Evolutionary conservation across 2,888 invertebrate species (phyloP), one percentile per base, ranked within the genome.

Genomic region (Choristoneura rosaceana): DNA sequence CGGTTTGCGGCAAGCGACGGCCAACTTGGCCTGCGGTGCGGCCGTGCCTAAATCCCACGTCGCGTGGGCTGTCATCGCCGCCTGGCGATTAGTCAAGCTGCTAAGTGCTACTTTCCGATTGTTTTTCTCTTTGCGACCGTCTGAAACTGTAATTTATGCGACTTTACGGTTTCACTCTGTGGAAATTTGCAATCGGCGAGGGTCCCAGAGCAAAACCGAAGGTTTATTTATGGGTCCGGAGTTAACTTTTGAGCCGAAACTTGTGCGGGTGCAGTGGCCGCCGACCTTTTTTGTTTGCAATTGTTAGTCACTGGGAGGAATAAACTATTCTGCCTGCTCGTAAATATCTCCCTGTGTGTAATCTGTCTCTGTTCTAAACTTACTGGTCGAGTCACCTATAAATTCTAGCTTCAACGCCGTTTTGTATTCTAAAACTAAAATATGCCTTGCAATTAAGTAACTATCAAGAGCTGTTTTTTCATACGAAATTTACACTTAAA

Each of bases 131-230:
- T 89, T 84, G 83, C 85, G 78, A 82, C 83, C 86, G 88, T 87
- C 88, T 87, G 88, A 84, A 90, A 89, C 89, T 86, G 91, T 93
- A 93, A 94, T 94, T 94, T 93, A 94, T 93, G 92, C 89, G 93
- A 93, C 92, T 93, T 92, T 87, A 86, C 91, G 92, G 91, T 93
- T 92, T 83, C 81, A 85, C 87, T 86, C 81, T 83, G 86, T 87
- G 86, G 85, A 92, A 93, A 92, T 93, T 92, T 91, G 91, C 90
- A 92, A 93, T 94, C 90, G 92, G 84, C 89, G 85, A 83, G 86
- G 87, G 89, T 89, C 90, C 90, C 85, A 77, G 77, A 81, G 90
- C 91, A 91, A 93, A 93, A 93, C 93, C 92, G 90, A 93, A 92
- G 91, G 92, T 90, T 93, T 93, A 93, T 94, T 93, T 94, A 93